Evolutionary conservation across 2,797 vertebrate species (phyloP).

Genomic region (Chrysocyon brachyurus): DNA sequence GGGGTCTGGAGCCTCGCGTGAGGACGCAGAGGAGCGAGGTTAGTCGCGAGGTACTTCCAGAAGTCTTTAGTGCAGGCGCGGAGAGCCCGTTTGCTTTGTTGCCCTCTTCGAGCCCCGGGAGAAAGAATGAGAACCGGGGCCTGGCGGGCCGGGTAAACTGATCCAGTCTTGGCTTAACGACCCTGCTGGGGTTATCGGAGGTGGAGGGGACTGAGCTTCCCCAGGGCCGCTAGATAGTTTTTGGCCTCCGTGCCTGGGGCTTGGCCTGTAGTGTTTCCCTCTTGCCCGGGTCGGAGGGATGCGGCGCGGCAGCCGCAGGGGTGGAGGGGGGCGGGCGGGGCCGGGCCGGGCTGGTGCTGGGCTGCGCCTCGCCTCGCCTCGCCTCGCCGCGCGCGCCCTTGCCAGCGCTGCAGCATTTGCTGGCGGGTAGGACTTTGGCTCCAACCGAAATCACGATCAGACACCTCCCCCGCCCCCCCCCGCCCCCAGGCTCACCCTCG

Average conservation of each 20-base stretch:
- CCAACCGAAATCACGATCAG: background rate
- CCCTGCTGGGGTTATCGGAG: background rate
- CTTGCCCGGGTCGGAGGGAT: background rate
- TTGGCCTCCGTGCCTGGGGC: background rate
- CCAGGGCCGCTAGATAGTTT: background rate
- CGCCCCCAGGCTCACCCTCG: background rate
- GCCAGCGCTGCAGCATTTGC: background rate
- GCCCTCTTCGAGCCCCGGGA: background rate
- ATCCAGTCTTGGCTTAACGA: background rate
- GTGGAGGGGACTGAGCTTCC: background rate
- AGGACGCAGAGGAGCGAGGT: background rate
- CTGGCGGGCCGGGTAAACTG: background rate
- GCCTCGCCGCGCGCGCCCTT: too few relatives aligned
- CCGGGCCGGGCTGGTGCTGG: too few relatives aligned
- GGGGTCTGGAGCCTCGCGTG: accelerated
- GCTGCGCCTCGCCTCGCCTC: too few relatives aligned
- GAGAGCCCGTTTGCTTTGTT: background rate
- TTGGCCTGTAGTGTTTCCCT: background rate
- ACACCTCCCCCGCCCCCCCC: background rate
- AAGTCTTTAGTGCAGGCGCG: background rate
- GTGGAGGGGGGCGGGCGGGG: background rate
- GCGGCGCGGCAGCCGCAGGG: too few relatives aligned
- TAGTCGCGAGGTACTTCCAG: background rate
- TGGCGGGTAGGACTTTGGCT: background rate
- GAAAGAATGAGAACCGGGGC: background rate